A percentile compares a stretch with the other conserved stretches of the same genome.
Evolutionary conservation across 2,888 invertebrate species (phyloP).

Genomic region (Drosophila anomalata): DNA sequence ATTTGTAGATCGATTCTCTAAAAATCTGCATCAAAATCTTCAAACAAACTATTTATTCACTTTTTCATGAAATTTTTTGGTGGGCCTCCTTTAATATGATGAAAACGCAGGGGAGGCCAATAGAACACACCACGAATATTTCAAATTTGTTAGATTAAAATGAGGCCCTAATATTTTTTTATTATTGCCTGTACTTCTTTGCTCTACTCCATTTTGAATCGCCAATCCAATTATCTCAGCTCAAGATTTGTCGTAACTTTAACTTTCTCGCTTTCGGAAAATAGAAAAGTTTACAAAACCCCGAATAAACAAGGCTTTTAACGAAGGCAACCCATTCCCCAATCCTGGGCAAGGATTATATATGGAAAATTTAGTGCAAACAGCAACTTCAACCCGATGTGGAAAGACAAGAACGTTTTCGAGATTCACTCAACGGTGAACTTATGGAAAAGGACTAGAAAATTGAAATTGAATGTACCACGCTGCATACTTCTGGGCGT

Average conservation of each 20-base stretch:
- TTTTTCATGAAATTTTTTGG: too few relatives aligned
- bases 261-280: constrained; percentile 62
- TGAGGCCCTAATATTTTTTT: neutral
- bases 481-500: constrained; percentile 53
- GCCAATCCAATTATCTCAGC: constrained; percentile 13
- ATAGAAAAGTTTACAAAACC: constrained; percentile 61
- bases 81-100: too few relatives aligned
- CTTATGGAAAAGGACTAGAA: constrained; percentile 55
- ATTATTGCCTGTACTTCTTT: neutral
- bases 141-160: too few relatives aligned
- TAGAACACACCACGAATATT: too few relatives aligned
- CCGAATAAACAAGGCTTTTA: constrained; percentile 68
- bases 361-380: constrained; percentile 19
- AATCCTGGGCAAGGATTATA: constrained; percentile 6
- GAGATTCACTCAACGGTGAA: constrained; percentile 60
- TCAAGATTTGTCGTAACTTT: constrained; percentile 41
- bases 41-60: too few relatives aligned
- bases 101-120: too few relatives aligned
- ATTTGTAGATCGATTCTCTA: too few relatives aligned
- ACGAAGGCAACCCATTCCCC: constrained; percentile 11
- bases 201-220: neutral
- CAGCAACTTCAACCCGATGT: constrained; percentile 23
- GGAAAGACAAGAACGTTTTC: constrained; percentile 16
- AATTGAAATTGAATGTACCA: constrained; percentile 48
- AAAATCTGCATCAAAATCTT: too few relatives aligned